These are phyloP conservation scores for Bubalus kerabau DNA, from an alignment of 2,113 vertebrate species.

Conservation along the genomic window DNA sequence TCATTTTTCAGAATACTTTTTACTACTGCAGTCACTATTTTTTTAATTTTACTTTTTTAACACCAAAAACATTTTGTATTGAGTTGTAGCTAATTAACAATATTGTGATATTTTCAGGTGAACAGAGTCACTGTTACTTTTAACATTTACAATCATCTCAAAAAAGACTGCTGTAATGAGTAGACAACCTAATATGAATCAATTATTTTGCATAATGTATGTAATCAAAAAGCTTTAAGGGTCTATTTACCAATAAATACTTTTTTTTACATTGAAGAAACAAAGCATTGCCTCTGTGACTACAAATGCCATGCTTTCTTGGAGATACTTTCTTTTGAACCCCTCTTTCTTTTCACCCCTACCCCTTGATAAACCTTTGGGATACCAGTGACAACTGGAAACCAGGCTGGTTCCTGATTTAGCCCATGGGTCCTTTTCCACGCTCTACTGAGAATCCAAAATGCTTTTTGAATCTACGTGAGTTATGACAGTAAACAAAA, in stretches of 20 bases:
- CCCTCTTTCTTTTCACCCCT: background rate
- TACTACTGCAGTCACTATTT: conserved; percentile 16
- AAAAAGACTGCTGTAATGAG: background rate
- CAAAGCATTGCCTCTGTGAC: background rate
- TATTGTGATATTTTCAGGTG: background rate
- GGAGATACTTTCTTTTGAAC: background rate
- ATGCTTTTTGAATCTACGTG: background rate
- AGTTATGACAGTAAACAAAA: background rate
- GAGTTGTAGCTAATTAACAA: background rate
- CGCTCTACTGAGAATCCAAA: background rate
- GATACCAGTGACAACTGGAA: background rate
- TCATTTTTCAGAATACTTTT: conserved; percentile 55
- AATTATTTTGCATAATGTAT: conserved; percentile 67
- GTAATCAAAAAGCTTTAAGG: conserved; percentile 42
- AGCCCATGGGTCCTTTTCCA: background rate
- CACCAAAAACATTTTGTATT: background rate
- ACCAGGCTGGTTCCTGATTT: background rate
- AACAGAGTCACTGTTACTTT: conserved; percentile 30
- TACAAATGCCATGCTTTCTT: background rate
- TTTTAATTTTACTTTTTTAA: background rate
- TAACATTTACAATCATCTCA: conserved; percentile 51
- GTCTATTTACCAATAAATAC: conserved; percentile 60
- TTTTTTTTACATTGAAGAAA: conserved; percentile 38
- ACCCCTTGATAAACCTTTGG: background rate
- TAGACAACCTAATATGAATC: conserved; percentile 31